phyloP scores from a whole-genome alignment of 2,113 vertebrate genomes.

The Okapia johnstoni region DNA sequence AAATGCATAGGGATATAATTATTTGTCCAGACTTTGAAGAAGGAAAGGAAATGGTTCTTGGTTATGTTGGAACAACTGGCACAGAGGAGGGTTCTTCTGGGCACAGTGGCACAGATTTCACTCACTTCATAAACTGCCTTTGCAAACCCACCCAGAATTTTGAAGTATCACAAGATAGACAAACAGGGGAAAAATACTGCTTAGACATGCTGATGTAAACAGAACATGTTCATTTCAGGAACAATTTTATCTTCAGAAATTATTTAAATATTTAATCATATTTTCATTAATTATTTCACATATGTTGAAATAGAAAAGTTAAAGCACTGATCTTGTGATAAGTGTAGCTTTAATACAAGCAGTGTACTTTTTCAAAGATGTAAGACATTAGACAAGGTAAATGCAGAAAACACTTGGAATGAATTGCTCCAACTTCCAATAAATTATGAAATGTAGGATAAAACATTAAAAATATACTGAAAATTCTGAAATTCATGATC shows the following conservation, averaged over 20 bases:
- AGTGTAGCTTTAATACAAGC: background rate
- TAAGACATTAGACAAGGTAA: background rate
- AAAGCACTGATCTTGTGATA: background rate
- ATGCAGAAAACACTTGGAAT: background rate
- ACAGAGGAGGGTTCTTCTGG: background rate
- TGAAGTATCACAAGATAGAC: background rate
- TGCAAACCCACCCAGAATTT: background rate
- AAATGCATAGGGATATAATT: background rate
- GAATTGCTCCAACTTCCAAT: background rate
- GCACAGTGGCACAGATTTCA: fast-evolving
- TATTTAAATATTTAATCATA: background rate
- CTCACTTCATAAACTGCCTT: too few relatives aligned
- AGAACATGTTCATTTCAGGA: background rate
- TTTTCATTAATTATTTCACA: background rate
- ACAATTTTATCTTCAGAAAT: background rate
- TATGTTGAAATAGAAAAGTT: background rate
- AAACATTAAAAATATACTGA: background rate
- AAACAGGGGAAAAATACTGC: background rate
- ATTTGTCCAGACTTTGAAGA: background rate
- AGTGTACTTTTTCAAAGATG: background rate
- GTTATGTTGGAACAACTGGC: background rate
- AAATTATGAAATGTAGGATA: background rate
- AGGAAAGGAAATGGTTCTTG: background rate
- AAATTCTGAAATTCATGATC: background rate
- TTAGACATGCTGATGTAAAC: background rate